Percentiles rank a stretch among this genome's conserved stretches.
Evolutionary conservation across 2,113 vertebrate species (phyloP).

Genomic region (Nansenia antarctica): DNA sequence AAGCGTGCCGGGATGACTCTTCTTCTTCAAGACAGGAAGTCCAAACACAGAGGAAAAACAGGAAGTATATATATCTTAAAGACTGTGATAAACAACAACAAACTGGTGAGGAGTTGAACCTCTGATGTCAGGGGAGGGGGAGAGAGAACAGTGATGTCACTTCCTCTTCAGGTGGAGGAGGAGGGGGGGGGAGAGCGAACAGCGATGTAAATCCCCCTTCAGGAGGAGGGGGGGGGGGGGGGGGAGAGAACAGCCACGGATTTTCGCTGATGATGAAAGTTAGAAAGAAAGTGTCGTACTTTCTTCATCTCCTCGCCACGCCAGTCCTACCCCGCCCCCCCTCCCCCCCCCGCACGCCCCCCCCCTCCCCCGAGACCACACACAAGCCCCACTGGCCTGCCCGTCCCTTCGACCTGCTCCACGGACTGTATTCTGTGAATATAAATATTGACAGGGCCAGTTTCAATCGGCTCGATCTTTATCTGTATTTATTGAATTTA

Average conservation of each 20-base stretch:
- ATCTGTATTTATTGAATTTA: slow-evolving; percentile 70
- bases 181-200: too few relatives aligned
- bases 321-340: slow-evolving; percentile 38
- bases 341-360: not conserved
- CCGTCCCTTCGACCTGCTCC: slow-evolving; percentile 56
- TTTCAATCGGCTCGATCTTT: slow-evolving; percentile 69
- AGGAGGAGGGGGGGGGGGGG: too few relatives aligned
- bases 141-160: too few relatives aligned
- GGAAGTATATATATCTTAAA: not conserved
- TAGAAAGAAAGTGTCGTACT: slow-evolving; percentile 57
- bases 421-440: slow-evolving; percentile 83
- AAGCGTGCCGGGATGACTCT: slow-evolving; percentile 15
- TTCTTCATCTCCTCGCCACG: slow-evolving; percentile 47
- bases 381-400: slow-evolving; percentile 46
- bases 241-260: too few relatives aligned
- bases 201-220: too few relatives aligned
- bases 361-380: slow-evolving; percentile 14
- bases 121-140: too few relatives aligned
- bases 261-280: slow-evolving; percentile 31
- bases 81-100: not conserved
- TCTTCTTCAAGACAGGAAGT: slow-evolving; percentile 26
- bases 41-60: not conserved
- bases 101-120: not conserved
- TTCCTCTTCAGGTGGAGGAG: too few relatives aligned
- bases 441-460: slow-evolving; percentile 70